phyloP scores from a whole-genome alignment of 2,888 invertebrate species.

The Leucophora obtusa region DNA sequence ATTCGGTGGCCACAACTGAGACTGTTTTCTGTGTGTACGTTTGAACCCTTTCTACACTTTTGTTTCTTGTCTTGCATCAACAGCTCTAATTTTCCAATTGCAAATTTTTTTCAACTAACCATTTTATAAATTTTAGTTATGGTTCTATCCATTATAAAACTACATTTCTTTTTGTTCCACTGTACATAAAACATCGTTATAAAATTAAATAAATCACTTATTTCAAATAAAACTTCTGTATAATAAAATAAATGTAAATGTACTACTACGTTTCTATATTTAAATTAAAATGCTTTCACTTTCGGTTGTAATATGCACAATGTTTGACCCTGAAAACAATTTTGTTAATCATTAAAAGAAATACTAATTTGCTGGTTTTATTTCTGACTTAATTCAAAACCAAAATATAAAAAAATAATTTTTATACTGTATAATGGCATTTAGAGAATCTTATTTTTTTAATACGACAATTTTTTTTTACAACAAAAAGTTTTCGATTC shows the following conservation, averaged over 20 bases:
- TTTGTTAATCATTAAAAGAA: conserved; percentile 30
- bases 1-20: too few relatives aligned
- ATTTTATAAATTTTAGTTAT: neutral
- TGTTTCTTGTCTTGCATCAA: too few relatives aligned
- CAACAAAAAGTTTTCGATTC: conserved; percentile 27
- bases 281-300: conserved; percentile 40
- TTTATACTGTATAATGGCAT: conserved; percentile 46
- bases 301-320: conserved; percentile 16
- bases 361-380: conserved; percentile 27
- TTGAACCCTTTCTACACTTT: too few relatives aligned
- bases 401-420: neutral
- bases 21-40: too few relatives aligned
- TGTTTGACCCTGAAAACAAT: conserved; percentile 54
- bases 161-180: neutral
- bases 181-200: conserved; percentile 5
- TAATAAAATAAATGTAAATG: neutral
- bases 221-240: neutral
- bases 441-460: conserved; percentile 60
- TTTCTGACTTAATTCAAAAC: conserved; percentile 27
- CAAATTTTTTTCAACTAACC: neutral
- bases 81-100: too few relatives aligned
- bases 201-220: neutral
- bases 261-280: conserved; percentile 2
- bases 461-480: conserved; percentile 55
- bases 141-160: neutral